These are phyloP conservation scores for Xanthorhoe designata DNA, from an alignment of 2,888 invertebrate species.

Conservation along the genomic window DNA sequence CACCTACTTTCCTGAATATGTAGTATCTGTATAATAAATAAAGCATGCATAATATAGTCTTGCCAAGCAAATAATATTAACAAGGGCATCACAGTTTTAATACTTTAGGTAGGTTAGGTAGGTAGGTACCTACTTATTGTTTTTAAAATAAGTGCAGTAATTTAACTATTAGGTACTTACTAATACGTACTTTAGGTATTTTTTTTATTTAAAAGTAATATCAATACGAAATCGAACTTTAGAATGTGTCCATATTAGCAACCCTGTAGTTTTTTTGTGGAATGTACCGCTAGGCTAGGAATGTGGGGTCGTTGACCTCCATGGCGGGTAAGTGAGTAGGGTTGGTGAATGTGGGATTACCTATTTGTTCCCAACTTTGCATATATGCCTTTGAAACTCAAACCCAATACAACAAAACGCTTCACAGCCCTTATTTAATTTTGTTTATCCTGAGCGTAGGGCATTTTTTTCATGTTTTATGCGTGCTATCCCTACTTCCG, in stretches of 20 bases:
- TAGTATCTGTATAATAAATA: too few relatives aligned
- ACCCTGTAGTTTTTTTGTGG: constrained; percentile 56
- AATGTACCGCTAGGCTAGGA: constrained; percentile 64
- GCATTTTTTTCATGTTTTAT: constrained; percentile 12
- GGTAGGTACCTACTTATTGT: too few relatives aligned
- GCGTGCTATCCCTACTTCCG: background rate
- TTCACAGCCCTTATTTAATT: constrained; percentile 48
- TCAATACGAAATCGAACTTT: background rate
- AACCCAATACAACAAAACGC: constrained; percentile 48
- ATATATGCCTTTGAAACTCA: constrained; percentile 46
- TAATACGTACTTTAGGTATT: too few relatives aligned
- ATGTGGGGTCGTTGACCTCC: constrained; percentile 65
- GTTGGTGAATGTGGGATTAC: constrained; percentile 56
- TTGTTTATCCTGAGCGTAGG: constrained; percentile 17
- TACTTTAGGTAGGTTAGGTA: too few relatives aligned
- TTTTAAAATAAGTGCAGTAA: too few relatives aligned
- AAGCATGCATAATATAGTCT: too few relatives aligned
- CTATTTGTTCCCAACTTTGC: constrained; percentile 55
- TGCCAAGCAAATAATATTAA: too few relatives aligned
- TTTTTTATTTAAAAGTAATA: background rate
- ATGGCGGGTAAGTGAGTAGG: constrained; percentile 59
- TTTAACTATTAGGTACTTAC: too few relatives aligned
- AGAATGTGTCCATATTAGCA: constrained; percentile 11
- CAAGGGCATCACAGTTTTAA: too few relatives aligned
- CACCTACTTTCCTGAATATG: too few relatives aligned